Base-by-base conservation (phyloP, 1,140 invertebrate genomes). In the Dryas iulia region DNA sequence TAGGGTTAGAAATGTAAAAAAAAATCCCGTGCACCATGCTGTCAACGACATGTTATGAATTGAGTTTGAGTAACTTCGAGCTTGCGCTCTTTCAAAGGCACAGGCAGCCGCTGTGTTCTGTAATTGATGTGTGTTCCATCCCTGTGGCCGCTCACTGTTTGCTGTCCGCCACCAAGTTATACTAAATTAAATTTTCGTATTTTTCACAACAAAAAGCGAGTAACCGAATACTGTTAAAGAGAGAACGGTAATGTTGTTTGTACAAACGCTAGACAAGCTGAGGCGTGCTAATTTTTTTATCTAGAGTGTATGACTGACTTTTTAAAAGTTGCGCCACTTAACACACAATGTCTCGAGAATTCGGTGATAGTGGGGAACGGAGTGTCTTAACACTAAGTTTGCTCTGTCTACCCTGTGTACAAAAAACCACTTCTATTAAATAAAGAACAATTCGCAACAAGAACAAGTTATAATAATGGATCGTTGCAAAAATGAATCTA, bases 141-240 rank as follows among this genome's bases (percentile, higher is more conserved):
- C 66, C 75, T 74, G 71, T 75, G 70, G 69, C 79, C 70, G 76
- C 81, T 82, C 71, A 71, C 72, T 84, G 81, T 87, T 84, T 85
- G 83, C 77, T 59, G 74, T 74, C 77, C 61, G 78, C 71, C 82
- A 84, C 81, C 72, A 86, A 85, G 83, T 89, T 87, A 81, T 79
- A 79, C 82, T 79, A 87, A 88, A 89, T 89, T 86, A 88, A 88
- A 86, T 89, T 89, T 83, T 89, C 85, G 79, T 89, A 86, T 89
- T 91, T 91, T 89, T 87, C 79, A 79, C 85, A 83, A 78, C 79
- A 78, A 83, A 87, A 87, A 82, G 75, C 78, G 77, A 77, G 75
- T 77, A 77, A 80, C 82, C 64, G 77, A 77, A 72, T 81, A 72
- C 69, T 61, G 71, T 79, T 88, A 85, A 88, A 85, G 82, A 83